phyloP scores from a whole-genome alignment of 2,113 vertebrate genomes.

The Lophura nycthemera region DNA sequence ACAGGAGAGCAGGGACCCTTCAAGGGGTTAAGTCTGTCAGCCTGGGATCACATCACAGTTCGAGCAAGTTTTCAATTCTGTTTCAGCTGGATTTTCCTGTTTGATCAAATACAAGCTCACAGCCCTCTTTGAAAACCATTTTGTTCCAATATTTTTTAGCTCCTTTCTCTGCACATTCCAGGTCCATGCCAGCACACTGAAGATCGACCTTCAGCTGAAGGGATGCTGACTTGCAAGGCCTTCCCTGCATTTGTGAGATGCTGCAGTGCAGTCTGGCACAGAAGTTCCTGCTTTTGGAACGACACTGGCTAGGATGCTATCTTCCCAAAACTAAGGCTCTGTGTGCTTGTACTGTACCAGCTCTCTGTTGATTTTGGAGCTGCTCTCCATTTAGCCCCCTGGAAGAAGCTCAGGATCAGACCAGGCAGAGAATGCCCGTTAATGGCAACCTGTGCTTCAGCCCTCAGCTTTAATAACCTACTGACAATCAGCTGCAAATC shows the following conservation, averaged over 20 bases:
- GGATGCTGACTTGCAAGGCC: constrained; percentile 37
- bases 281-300: constrained; percentile 49
- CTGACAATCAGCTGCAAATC: not conserved
- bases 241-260: not conserved
- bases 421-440: not conserved
- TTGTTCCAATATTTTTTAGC: not conserved
- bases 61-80: not conserved
- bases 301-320: not conserved
- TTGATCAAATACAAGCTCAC: constrained; percentile 19
- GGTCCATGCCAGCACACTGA: constrained; percentile 28
- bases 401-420: not conserved
- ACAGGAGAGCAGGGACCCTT: constrained; percentile 68
- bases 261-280: constrained; percentile 58
- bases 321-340: not conserved
- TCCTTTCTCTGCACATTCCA: not conserved
- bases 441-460: not conserved
- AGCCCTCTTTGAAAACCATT: constrained; percentile 15
- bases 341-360: not conserved
- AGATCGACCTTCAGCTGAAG: constrained; percentile 21
- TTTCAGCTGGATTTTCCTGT: constrained; percentile 27
- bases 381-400: not conserved
- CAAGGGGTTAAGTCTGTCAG: constrained; percentile 34
- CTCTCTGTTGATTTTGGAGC: constrained; percentile 23
- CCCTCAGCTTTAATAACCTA: not conserved
- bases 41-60: not conserved